These are phyloP conservation scores for Ranitomeya imitator DNA, from an alignment of 2,113 vertebrate genomes.

Conservation along the genomic window DNA sequence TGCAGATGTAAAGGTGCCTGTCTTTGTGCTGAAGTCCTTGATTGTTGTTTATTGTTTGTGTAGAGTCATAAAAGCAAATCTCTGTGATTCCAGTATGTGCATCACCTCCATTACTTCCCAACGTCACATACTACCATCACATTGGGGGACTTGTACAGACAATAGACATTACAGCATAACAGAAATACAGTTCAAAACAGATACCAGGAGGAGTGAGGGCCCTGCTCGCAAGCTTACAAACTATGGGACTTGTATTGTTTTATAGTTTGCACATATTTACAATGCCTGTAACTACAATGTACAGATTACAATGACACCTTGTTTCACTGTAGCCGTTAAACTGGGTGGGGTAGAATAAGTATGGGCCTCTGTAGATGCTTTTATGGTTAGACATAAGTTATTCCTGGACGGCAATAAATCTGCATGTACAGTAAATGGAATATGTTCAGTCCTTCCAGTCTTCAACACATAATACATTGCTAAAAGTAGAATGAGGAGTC, in stretches of 20 bases:
- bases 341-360: not conserved
- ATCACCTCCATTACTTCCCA: not conserved
- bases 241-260: not conserved
- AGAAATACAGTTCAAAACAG: too few relatives aligned
- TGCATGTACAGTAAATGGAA: not conserved
- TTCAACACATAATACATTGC: too few relatives aligned
- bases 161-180: too few relatives aligned
- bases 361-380: not conserved
- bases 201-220: too few relatives aligned
- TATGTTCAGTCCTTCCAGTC: too few relatives aligned
- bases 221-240: too few relatives aligned
- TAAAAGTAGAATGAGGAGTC: too few relatives aligned
- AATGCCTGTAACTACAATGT: not conserved
- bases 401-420: not conserved
- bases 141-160: too few relatives aligned
- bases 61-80: not conserved
- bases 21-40: not conserved
- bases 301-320: not conserved
- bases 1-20: not conserved
- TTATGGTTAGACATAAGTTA: not conserved
- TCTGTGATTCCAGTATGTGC: not conserved
- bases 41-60: not conserved
- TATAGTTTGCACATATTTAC: not conserved
- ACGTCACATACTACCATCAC: not conserved
- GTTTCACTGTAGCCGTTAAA: not conserved